Base-by-base conservation (phyloP, 37 sponge, comb jelly and placozoan species). In the Ephydatia muelleri region DNA sequence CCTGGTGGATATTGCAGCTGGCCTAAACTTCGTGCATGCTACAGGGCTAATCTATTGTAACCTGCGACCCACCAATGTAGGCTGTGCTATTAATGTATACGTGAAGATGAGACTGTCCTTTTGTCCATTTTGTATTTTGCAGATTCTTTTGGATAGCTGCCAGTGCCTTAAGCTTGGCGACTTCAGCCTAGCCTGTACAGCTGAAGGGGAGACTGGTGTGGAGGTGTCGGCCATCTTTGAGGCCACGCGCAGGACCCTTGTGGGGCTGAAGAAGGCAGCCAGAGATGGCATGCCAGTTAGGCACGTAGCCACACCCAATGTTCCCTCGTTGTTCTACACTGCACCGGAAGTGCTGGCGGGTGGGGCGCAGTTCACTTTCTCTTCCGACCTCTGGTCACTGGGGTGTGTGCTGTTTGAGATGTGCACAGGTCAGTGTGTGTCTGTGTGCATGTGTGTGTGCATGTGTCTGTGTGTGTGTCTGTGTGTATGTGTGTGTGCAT, bases 381-480 rank as follows among this genome's bases (percentile, higher is more conserved):
- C 83, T 26, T 34, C 80, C 8, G 92, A 91, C 71, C 69, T 91
- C 25, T 91, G 87, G 87, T 87, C 87, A 32, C 76, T 91, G 32
- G 92, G 92, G 22, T 82, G 83, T 48, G 16, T 92, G 8, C 25
- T 88, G 71, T 84, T 47, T 49, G 88, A 85, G 49, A 3, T 88
- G 78, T 70, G 69, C 16, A 67, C 86, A 37, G 93, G 89, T 34
- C 43, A 6, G 67, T 71, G 69, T 80, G 38, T 43, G 47, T 43
- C 6, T 43, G 47, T 43, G 47, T 43, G 47, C 8, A 8, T 43
- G 8, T 43, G 47, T 43, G 47, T 43, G 47, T 43, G 47, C 8
- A 8, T 43, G 47, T 43, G 47, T 43, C 6, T 43, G 47, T 43
- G 47, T 43, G 8, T 43, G 47, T 43, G 47, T 43, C 6, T 43